Conservation (phyloP, 2,113 vertebrate genomes). For the crab-eating macaque (Macaca fascicularis) region DNA sequence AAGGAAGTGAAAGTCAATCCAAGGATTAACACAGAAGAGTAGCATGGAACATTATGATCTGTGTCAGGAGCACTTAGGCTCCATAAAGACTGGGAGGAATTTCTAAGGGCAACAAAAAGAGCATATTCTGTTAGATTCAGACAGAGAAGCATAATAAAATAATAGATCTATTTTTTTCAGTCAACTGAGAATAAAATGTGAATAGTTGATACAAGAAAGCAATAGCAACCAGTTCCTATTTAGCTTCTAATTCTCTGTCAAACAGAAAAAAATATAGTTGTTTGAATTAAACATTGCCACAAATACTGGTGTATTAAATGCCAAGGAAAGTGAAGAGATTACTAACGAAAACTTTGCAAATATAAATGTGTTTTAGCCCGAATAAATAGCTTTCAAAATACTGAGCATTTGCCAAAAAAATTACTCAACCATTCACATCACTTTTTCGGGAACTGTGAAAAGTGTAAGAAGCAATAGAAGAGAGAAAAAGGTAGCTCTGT, state of each 20-base stretch:
- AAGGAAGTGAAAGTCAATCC: background rate
- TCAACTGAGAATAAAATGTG: background rate
- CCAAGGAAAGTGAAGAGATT: background rate
- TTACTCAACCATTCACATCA: background rate
- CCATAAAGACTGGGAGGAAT: background rate
- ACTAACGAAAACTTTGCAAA: background rate
- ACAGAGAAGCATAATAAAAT: background rate
- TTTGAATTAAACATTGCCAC: background rate
- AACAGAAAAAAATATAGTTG: background rate
- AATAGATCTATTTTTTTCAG: background rate
- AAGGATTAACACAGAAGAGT: background rate
- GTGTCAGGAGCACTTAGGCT: background rate
- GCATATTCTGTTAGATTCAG: background rate
- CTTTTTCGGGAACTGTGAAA: background rate
- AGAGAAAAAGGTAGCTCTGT: background rate
- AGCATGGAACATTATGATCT: background rate
- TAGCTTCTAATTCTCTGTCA: background rate
- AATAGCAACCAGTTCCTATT: background rate
- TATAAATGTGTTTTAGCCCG: background rate
- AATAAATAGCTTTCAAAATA: background rate
- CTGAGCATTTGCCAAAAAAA: background rate
- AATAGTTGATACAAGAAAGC: background rate
- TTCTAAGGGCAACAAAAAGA: background rate
- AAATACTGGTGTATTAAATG: background rate
- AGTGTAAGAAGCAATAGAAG: background rate